Evolutionary conservation across 2,113 vertebrate genomes (phyloP), one percentile per base, ranked within the genome.

Genomic region (Garra rufa): DNA sequence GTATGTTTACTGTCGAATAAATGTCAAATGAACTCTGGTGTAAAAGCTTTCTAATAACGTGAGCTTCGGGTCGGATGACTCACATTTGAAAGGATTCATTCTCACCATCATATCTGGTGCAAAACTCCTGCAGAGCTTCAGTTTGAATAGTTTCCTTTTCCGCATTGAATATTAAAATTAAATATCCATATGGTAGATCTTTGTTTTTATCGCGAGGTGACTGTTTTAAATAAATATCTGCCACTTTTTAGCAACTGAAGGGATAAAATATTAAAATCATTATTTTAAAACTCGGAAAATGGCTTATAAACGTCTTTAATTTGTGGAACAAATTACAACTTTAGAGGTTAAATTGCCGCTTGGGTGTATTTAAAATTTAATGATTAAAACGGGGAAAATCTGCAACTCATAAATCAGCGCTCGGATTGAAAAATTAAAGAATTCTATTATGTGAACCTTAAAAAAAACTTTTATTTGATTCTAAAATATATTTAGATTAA

Each of bases 11-110:
- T 77, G 75, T 76, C 76, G 76, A 59, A 59, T 43, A 78, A 78
- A 78, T 78, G 76, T 61, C 48, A 76, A 21, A 55, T 52, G 19
- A 76, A 7, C 44, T n/a, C n/a, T 73, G 69, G 5, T 73, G 21
- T 59, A 44, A 78, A 52, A 78, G 34, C 76, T 61, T 78, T 78
- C 76, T 78, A 78, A 78, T 43, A 78, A 78, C 41, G 55, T 61
- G 76, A 61, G 55, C 57, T 55, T 76, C 28, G 55, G n/a, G 28
- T 61, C 76, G 38, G 55, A 78, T 78, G 76, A 78, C 34, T 78
- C 76, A 78, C 41, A 28, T 78, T 78, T 78, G 55, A 61, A 78
- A 78, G 55, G 57, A 78, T 61, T 78, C 76, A 59, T 41, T 24
- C 76, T 59, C 52, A 78, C 38, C 52, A 24, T 77, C 69, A 44